Conservation (phyloP, 2,797 vertebrate species). For the Macrochelys suwanniensis region DNA sequence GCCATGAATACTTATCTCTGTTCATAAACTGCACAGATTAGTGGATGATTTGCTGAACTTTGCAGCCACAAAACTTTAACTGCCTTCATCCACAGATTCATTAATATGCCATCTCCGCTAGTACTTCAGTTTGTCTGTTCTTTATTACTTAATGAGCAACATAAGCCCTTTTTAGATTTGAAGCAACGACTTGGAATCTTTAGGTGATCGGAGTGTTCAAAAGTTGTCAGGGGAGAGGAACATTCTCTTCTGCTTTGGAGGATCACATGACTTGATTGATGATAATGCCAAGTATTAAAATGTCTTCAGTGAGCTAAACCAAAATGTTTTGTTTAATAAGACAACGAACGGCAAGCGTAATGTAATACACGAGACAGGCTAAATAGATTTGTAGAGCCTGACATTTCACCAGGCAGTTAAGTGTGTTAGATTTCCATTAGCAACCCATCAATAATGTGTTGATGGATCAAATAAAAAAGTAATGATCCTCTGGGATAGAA, state of each 20-base stretch:
- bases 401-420: not conserved
- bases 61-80: not conserved
- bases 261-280: not conserved
- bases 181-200: not conserved
- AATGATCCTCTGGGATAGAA: not conserved
- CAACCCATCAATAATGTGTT: not conserved
- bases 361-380: not conserved
- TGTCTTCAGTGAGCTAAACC: not conserved
- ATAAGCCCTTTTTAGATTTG: not conserved
- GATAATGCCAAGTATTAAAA: not conserved
- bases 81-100: not conserved
- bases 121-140: not conserved
- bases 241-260: not conserved
- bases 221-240: not conserved
- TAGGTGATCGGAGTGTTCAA: not conserved
- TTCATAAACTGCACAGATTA: fast-evolving
- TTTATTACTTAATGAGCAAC: not conserved
- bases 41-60: not conserved
- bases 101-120: not conserved
- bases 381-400: not conserved
- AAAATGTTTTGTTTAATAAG: not conserved
- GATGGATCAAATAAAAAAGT: not conserved
- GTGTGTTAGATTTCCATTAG: not conserved
- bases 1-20: not conserved
- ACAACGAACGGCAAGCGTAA: not conserved